phyloP scores from a whole-genome alignment of 1,140 invertebrate genomes.

The Cydia pomonella region DNA sequence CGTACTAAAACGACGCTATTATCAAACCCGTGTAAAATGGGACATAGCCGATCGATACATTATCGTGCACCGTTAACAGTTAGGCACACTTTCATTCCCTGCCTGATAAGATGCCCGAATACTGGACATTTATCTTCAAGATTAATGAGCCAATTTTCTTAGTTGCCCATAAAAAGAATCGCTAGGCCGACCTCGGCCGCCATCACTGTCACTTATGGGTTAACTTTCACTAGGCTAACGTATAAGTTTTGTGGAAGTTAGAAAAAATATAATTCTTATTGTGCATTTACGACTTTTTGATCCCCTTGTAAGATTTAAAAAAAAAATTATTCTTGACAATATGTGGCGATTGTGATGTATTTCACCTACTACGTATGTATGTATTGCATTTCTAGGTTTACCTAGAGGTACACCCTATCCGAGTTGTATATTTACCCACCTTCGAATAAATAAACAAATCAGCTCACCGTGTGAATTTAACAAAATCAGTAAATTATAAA shows the following conservation, averaged over 20 bases:
- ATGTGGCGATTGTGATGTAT: no score
- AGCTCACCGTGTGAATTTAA: background rate
- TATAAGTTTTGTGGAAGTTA: conserved; percentile 11
- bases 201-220: conserved; percentile 52
- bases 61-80: conserved; percentile 43
- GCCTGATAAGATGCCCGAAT: conserved; percentile 76
- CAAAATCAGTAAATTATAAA: background rate
- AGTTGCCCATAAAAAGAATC: conserved; percentile 79
- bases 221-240: conserved; percentile 42
- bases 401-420: no score
- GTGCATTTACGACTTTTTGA: no score
- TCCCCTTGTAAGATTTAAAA: no score
- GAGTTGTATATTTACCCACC: no score
- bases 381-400: no score
- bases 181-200: conserved; percentile 63
- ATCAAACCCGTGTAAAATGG: conserved; percentile 25
- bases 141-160: conserved; percentile 81
- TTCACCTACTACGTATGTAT: no score
- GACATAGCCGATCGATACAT: conserved; percentile 43
- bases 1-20: background rate
- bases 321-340: no score
- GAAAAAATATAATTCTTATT: conserved; percentile 8
- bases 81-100: conserved; percentile 66
- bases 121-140: conserved; percentile 79
- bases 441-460: background rate